Evolutionary conservation across 2,113 vertebrate genomes (phyloP), one percentile per base, ranked within the genome.

Genomic region (Labeo catla): DNA sequence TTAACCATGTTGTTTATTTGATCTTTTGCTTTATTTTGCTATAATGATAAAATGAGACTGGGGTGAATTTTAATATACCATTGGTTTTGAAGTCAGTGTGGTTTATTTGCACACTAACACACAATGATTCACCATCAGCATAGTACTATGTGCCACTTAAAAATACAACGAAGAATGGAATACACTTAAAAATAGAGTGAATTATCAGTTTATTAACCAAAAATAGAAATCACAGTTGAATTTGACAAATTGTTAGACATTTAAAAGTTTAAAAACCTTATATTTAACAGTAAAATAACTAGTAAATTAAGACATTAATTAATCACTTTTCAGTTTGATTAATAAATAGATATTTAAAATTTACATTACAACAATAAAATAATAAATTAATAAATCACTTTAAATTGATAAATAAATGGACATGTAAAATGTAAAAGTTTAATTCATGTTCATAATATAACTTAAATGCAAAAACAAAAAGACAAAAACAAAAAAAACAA

Each of bases 11-110:
- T 91, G 66, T 76, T 91, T 89, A 91, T 84, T 90, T 86, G 87
- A 83, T 90, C 86, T 79, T 89, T 91, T 93, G 91, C 87, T 94
- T 93, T 86, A 91, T 91, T 91, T 93, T 93, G 93, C 90, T 94
- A 92, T 92, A 93, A 93, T 93, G 92, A 93, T 93, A 88, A 91
- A 93, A 91, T 94, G 85, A 93, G 88, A 93, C 89, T 86, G 92
- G 93, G 92, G 90, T 93, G 92, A 89, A 93, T 93, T 94, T 94
- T 93, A 94, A 93, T 93, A 93, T 91, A 93, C 76, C 28, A 57
- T 92, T 93, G 93, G 89, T 93, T 94, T 94, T 92, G 84, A 93
- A 52, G 87, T 88, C 84, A 84, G 85, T 90, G 82, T 90, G 88
- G 88, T 78, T 76, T 82, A 47, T 63, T 86, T 89, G 91, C 72